These are phyloP conservation scores for Drosophila monieri DNA, from an alignment of 2,888 invertebrate genomes.

Conservation along the genomic window DNA sequence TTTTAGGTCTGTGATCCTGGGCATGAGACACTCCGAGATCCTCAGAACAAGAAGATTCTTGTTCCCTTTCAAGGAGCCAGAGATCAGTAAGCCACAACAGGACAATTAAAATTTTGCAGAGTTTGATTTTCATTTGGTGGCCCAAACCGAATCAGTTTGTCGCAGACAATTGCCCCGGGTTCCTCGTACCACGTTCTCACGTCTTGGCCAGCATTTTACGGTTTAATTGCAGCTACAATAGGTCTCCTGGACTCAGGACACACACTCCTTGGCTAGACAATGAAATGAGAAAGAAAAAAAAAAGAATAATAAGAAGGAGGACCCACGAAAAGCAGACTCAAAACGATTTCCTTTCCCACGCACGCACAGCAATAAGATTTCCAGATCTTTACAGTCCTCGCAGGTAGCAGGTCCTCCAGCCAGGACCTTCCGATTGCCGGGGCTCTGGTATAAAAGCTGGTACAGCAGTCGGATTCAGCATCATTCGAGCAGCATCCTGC, in stretches of 20 bases:
- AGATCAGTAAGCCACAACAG: conserved; percentile 41
- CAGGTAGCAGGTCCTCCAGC: conserved; percentile 66
- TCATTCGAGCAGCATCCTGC: conserved; percentile 74
- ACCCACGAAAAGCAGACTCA: conserved; percentile 18
- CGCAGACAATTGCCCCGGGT: conserved; percentile 37
- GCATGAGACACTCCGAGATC: too few relatives aligned
- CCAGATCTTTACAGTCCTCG: conserved; percentile 55
- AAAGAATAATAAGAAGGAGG: neutral
- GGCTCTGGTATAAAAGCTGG: conserved; percentile 66
- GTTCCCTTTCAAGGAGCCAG: conserved; percentile 2
- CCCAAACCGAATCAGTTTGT: conserved; percentile 43
- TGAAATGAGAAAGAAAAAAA: conserved; percentile 23
- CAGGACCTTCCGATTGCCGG: conserved; percentile 31
- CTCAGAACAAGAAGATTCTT: neutral
- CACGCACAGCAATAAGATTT: conserved; percentile 58
- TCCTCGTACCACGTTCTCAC: conserved; percentile 31
- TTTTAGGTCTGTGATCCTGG: neutral
- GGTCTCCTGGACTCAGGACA: conserved; percentile 44
- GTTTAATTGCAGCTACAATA: conserved; percentile 72
- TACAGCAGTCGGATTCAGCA: conserved; percentile 55
- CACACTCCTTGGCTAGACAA: conserved; percentile 63
- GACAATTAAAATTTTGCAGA: conserved; percentile 38
- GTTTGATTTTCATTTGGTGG: conserved; percentile 40
- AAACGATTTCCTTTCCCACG: conserved; percentile 74
- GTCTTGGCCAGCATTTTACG: conserved; percentile 69